Evolutionary conservation across 2,888 invertebrate genomes (phyloP).

Genomic region (Enoplolaimus lenunculus): DNA sequence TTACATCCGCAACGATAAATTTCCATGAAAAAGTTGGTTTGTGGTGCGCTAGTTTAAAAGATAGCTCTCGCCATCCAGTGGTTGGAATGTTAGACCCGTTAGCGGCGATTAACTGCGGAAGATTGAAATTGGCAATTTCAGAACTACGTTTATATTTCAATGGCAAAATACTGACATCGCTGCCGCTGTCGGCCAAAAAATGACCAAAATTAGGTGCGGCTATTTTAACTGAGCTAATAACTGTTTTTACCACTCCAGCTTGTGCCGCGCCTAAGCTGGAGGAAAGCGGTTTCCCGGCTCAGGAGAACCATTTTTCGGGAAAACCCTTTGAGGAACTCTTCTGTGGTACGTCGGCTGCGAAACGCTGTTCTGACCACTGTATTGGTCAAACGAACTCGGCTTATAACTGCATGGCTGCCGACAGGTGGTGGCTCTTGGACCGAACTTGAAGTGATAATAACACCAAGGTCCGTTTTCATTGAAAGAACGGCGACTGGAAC

Average conservation of each 20-base stretch:
- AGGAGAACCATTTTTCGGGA: background rate
- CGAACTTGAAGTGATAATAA: background rate
- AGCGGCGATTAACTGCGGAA: background rate
- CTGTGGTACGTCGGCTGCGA: background rate
- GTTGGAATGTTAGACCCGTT: background rate
- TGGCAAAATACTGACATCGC: background rate
- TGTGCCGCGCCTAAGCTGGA: background rate
- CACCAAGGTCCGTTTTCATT: slow-evolving; percentile 1
- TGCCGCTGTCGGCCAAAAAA: slow-evolving; percentile 6
- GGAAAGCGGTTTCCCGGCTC: background rate
- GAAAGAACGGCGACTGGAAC: background rate
- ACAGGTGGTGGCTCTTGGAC: background rate
- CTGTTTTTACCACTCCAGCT: background rate
- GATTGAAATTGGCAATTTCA: background rate
- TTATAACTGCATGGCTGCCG: background rate
- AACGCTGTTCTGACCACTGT: no score
- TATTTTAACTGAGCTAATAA: background rate
- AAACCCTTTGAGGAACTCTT: background rate
- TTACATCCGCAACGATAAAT: background rate
- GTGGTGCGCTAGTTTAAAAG: background rate
- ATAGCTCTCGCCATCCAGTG: background rate
- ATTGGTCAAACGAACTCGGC: no score
- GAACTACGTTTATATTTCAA: background rate
- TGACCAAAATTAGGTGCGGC: background rate
- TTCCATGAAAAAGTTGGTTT: background rate